phyloP scores from a whole-genome alignment of 2,888 invertebrate species.

The Erpobdella octoculata region DNA sequence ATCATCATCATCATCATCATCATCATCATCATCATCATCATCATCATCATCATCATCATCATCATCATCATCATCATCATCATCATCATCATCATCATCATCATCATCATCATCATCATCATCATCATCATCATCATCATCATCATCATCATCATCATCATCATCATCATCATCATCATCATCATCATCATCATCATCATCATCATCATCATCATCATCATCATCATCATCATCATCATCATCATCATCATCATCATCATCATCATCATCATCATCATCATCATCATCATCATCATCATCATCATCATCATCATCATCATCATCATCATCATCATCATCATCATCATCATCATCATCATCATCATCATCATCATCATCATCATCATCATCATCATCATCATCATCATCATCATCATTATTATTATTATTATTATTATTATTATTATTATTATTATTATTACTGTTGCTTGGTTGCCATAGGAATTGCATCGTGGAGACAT shows the following conservation, averaged over 20 bases:
- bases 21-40: conserved; percentile 20
- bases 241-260: conserved; percentile 10
- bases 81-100: not conserved
- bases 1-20: conserved; percentile 6
- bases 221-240: not conserved
- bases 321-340: conserved; percentile 16
- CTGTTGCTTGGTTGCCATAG: no score
- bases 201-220: conserved; percentile 8
- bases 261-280: conserved; percentile 13
- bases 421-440: no score
- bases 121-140: not conserved
- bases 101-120: not conserved
- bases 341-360: conserved; percentile 14
- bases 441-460: no score
- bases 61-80: conserved; percentile 7
- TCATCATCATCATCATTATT: not conserved
- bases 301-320: conserved; percentile 12
- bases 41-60: conserved; percentile 16
- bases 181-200: conserved; percentile 8
- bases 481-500: no score
- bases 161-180: conserved; percentile 19
- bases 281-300: conserved; percentile 8
- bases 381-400: conserved; percentile 12
- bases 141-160: conserved; percentile 16
- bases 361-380: conserved; percentile 3